Percentiles rank a stretch among this genome's conserved stretches.
These are phyloP conservation scores for Aldrovandia affinis DNA, from an alignment of 2,797 vertebrate genomes.

Conservation along the genomic window DNA sequence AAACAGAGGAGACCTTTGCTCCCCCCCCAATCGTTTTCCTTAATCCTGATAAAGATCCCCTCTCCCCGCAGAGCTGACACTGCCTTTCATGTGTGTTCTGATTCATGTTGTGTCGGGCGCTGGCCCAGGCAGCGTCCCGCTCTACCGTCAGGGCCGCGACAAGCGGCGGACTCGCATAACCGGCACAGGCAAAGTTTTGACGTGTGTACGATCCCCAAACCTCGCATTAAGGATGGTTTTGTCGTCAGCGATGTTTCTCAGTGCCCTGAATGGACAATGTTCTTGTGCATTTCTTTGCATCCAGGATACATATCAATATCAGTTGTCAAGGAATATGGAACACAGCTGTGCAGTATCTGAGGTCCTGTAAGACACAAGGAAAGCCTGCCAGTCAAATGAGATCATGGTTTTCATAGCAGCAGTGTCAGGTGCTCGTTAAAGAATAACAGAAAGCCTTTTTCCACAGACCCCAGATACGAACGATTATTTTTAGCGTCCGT, in stretches of 20 bases:
- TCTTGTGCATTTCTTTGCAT: no score
- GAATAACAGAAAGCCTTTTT: no score
- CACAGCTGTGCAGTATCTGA: no score
- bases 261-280: not conserved
- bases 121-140: constrained; percentile 37
- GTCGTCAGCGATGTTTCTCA: not conserved
- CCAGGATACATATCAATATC: no score
- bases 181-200: not conserved
- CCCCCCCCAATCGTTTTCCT: constrained; percentile 48
- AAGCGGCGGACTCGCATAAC: not conserved
- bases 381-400: no score
- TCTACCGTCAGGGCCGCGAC: not conserved
- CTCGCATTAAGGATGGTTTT: not conserved
- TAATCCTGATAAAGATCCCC: constrained; percentile 50
- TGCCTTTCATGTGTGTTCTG: constrained; percentile 37
- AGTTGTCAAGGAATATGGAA: no score
- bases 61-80: constrained; percentile 38
- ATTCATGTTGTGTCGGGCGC: constrained; percentile 53
- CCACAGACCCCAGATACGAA: no score
- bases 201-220: not conserved
- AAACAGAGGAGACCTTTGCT: constrained; percentile 17
- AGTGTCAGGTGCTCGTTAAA: no score
- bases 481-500: no score
- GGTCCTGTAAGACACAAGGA: no score
- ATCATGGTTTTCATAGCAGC: no score